A percentile compares a stretch with the other conserved stretches of the same genome.
Conservation (phyloP, 1,140 invertebrate genomes). For the Scaptomyza pallida region DNA sequence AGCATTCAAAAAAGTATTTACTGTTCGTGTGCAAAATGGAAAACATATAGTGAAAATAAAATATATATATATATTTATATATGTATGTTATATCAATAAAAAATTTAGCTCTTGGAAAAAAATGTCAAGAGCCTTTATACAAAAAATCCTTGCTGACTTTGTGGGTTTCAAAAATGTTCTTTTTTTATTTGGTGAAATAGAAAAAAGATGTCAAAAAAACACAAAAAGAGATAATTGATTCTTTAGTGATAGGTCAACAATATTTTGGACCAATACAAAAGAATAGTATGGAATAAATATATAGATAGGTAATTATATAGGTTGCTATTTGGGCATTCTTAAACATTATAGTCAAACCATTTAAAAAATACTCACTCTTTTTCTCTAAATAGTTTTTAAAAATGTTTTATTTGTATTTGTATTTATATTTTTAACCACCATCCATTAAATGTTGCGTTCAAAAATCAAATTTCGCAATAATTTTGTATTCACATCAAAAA, state of each 20-base stretch:
- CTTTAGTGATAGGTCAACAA: slow-evolving; percentile 62
- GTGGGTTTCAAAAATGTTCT: slow-evolving; percentile 44
- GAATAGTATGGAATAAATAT: slow-evolving; percentile 39
- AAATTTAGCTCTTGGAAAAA: slow-evolving; percentile 17
- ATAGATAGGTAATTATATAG: slow-evolving; percentile 36
- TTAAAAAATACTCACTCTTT: slow-evolving; percentile 83
- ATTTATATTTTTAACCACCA: slow-evolving; percentile 66
- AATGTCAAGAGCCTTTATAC: slow-evolving; percentile 33
- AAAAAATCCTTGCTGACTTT: slow-evolving; percentile 73
- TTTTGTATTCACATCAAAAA: slow-evolving; percentile 79
- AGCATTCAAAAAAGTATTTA: slow-evolving; percentile 77
- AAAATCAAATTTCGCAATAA: slow-evolving; percentile 83
- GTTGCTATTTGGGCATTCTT: slow-evolving; percentile 74
- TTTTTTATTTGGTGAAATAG: slow-evolving; percentile 62
- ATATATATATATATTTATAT: slow-evolving; percentile 37
- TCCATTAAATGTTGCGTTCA: slow-evolving; percentile 83
- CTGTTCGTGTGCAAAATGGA: slow-evolving; percentile 70
- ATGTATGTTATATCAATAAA: slow-evolving; percentile 38
- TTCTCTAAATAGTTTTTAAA: slow-evolving; percentile 81
- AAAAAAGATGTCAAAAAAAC: slow-evolving; percentile 75
- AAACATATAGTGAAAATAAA: slow-evolving; percentile 52
- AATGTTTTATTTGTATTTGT: slow-evolving; percentile 63
- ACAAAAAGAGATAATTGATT: slow-evolving; percentile 70
- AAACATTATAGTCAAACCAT: slow-evolving; percentile 77
- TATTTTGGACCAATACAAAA: slow-evolving; percentile 38